Conservation (phyloP, 2,888 invertebrate genomes). For the Noctuana brunneofusca region DNA sequence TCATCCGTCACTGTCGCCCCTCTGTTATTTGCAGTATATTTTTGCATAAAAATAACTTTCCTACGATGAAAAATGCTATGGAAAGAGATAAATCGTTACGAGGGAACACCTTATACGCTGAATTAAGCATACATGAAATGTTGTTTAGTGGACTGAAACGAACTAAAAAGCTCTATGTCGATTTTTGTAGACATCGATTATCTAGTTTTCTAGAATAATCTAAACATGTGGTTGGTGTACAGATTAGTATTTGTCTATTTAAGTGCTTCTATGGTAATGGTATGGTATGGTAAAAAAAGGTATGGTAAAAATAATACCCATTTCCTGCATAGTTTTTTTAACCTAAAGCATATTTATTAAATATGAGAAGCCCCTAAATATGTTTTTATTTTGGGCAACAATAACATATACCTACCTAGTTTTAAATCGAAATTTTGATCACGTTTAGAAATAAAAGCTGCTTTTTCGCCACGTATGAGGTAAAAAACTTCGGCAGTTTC, state of each 20-base stretch:
- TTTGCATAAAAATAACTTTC: conserved; percentile 69
- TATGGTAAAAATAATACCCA: too few species aligned
- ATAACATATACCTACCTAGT: too few species aligned
- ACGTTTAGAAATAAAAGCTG: not conserved
- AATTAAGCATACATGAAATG: conserved; percentile 20
- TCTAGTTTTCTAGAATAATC: too few species aligned
- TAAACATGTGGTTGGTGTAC: too few species aligned
- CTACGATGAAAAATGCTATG: conserved; percentile 41
- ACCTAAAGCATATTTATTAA: not conserved
- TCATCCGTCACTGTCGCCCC: conserved; percentile 67
- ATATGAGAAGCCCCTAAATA: not conserved
- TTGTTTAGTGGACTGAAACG: not conserved
- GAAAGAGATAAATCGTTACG: conserved; percentile 48
- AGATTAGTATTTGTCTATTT: too few species aligned
- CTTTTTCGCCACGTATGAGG: conserved; percentile 7
- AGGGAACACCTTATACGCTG: conserved; percentile 19
- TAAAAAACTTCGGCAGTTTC: conserved; percentile 9
- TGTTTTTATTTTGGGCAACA: too few species aligned
- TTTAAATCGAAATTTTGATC: not conserved
- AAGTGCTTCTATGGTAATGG: too few species aligned
- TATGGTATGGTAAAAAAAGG: too few species aligned
- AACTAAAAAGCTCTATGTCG: not conserved
- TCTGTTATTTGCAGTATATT: conserved; percentile 61
- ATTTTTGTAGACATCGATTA: too few species aligned
- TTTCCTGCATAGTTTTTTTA: too few species aligned